Percentiles rank a stretch among this genome's conserved stretches.
These are phyloP conservation scores for Anoplolepis gracilipes DNA, from an alignment of 1,140 invertebrate species.

Conservation along the genomic window DNA sequence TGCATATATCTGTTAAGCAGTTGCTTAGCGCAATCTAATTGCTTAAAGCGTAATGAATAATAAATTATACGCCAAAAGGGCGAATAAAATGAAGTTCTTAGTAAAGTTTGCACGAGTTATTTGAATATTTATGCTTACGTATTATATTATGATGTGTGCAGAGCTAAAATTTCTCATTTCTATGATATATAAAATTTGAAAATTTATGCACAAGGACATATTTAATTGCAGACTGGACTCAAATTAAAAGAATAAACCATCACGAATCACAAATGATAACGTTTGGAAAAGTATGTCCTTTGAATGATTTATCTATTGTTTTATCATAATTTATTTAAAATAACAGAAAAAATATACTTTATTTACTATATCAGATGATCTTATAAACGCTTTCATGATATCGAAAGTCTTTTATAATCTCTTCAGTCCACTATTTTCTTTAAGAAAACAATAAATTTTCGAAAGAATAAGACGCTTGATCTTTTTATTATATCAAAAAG, in stretches of 20 bases:
- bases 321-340: neutral
- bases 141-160: neutral
- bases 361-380: neutral
- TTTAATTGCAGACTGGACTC: neutral
- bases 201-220: neutral
- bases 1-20: conserved; percentile 22
- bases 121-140: neutral
- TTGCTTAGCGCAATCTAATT: conserved; percentile 32
- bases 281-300: neutral
- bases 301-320: neutral
- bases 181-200: neutral
- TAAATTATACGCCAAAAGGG: neutral
- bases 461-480: neutral
- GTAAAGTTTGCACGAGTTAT: conserved; percentile 20
- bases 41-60: conserved; percentile 24
- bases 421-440: neutral
- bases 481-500: neutral
- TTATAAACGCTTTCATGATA: neutral
- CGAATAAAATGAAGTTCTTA: neutral
- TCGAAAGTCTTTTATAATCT: neutral
- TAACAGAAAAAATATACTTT: neutral
- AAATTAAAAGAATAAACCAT: neutral
- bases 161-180: neutral
- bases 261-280: neutral
- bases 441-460: neutral